Evolutionary conservation across 2,888 invertebrate species (phyloP), one percentile per base, ranked within the genome.

Genomic region (Lepidonotus clava): DNA sequence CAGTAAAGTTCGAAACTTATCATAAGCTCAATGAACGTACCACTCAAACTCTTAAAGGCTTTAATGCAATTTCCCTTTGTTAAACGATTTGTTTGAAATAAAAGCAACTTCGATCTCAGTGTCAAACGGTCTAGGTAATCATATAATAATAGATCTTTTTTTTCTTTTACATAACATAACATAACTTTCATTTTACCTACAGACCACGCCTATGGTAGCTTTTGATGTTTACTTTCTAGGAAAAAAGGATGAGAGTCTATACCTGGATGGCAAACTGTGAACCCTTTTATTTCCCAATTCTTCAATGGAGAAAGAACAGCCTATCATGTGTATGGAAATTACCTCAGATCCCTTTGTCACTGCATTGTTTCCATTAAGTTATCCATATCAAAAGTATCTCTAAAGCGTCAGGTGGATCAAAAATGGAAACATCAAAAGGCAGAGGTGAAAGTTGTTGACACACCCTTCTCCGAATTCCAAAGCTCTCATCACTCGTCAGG

Each of bases 331-430:
- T 61, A 61, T 61, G 61, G 11, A 61, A 32, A 61, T 61, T 11
- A 11, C 61, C 28, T 61, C 28, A 24, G 11, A 4, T 61, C 61
- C 11, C 61, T 61, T 28, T 61, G 24, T 61, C 11, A 11, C 61
- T n/a, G 28, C n/a, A 61, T 28, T 61, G 24, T 61, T 5, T 28
- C 53, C 61, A 61, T 61, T 61, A 61, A 61, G 61, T 61, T 61
- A 61, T 61, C 61, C 61, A 61, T 61, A 61, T 61, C 61, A 61
- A 61, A 61, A 61, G 28, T 61, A 61, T 32, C 53, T 61, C n/a
- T 24, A 24, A 24, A 24, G 61, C 61, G 8, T 61, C 24, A 24
- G 61, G 46, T 11, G 46, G 18, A 28, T 61, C 61, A 28, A 61
- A 28, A 24, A 4, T 61, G 61, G 61, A 32, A 18, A 11, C 61